These are phyloP conservation scores for Chironomus striatipennis DNA, from an alignment of 1,140 invertebrate genomes.

Conservation along the genomic window DNA sequence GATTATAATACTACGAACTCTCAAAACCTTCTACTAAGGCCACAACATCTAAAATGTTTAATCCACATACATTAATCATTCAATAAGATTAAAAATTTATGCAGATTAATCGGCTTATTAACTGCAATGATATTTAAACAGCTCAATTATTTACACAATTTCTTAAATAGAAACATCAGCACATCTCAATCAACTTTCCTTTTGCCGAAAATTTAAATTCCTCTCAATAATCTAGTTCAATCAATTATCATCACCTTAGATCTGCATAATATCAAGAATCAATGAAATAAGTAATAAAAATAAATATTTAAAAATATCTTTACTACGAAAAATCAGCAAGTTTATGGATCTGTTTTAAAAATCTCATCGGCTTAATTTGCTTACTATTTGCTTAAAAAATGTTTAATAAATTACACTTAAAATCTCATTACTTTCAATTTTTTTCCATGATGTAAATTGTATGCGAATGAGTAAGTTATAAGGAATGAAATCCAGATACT, in stretches of 20 bases:
- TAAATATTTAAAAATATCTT: not conserved
- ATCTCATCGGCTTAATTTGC: conserved; percentile 7
- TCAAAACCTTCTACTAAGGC: not conserved
- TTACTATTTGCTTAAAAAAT: conserved; percentile 14
- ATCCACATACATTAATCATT: too few species aligned
- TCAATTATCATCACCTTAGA: not conserved
- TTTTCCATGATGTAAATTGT: too few species aligned
- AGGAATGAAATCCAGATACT: not conserved
- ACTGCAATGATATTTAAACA: not conserved
- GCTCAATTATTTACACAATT: not conserved
- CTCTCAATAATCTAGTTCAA: not conserved
- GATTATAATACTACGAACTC: not conserved
- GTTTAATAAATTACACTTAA: conserved; percentile 15
- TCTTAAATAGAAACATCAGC: too few species aligned
- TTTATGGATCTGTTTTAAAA: not conserved
- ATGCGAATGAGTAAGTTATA: not conserved
- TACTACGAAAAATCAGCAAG: too few species aligned
- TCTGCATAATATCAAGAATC: not conserved
- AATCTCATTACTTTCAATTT: not conserved
- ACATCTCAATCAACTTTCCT: too few species aligned
- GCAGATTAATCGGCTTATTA: too few species aligned
- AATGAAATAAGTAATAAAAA: not conserved
- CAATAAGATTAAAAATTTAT: too few species aligned
- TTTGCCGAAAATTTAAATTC: not conserved
- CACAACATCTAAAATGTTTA: not conserved